phyloP scores from a whole-genome alignment of 1,140 invertebrate genomes.

The Dreissena polymorpha region DNA sequence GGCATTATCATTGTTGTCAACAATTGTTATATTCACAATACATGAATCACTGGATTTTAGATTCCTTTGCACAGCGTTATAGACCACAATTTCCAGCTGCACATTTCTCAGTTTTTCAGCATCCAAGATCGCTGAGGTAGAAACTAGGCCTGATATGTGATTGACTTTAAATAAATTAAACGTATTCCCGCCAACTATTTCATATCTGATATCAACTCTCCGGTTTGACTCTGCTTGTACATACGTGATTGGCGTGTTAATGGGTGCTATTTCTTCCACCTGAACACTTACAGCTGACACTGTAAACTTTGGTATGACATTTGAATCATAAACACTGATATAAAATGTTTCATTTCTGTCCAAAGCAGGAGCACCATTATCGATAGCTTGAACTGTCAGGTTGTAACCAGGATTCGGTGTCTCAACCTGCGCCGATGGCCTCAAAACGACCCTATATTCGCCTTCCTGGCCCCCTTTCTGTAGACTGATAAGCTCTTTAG shows the following conservation, averaged over 20 bases:
- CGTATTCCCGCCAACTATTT: slow-evolving; percentile 83
- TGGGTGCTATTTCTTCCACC: too few species aligned
- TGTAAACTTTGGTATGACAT: too few species aligned
- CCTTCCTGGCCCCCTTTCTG: too few species aligned
- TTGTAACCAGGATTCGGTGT: slow-evolving; percentile 82
- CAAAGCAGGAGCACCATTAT: slow-evolving; percentile 88
- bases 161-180: slow-evolving; percentile 72
- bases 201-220: slow-evolving; percentile 63
- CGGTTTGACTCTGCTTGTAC: slow-evolving; percentile 46
- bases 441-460: slow-evolving; percentile 80
- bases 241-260: slow-evolving; percentile 87
- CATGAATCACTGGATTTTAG: slow-evolving; percentile 86
- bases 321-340: too few species aligned
- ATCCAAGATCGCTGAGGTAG: too few species aligned
- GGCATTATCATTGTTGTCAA: slow-evolving; percentile 78
- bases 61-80: too few species aligned
- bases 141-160: slow-evolving; percentile 90
- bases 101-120: too few species aligned
- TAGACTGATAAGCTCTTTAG: too few species aligned
- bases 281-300: too few species aligned
- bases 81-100: too few species aligned
- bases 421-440: slow-evolving; percentile 87
- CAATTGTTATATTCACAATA: slow-evolving; percentile 74
- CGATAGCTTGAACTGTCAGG: slow-evolving; percentile 90
- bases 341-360: too few species aligned